Conservation (phyloP, 2,113 vertebrate species). For the Microtus montanus region DNA sequence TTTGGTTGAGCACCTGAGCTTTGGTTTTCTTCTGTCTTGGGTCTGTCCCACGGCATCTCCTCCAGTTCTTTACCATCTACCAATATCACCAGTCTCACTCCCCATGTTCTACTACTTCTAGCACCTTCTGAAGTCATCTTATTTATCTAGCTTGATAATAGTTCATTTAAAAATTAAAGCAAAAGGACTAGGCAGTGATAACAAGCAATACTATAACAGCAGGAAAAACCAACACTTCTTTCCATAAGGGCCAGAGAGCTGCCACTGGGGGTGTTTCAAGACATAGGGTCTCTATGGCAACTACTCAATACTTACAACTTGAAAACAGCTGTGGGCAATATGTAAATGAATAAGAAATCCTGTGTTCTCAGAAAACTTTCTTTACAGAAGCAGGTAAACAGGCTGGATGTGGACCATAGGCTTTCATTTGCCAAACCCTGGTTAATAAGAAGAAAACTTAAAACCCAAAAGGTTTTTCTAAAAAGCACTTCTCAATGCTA, state of each 20-base stretch:
- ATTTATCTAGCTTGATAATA: slow-evolving; percentile 40
- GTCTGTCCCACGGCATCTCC: neutral
- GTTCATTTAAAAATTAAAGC: slow-evolving; percentile 9
- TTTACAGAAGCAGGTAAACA: slow-evolving; percentile 41
- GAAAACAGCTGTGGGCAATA: neutral
- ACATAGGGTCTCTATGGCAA: neutral
- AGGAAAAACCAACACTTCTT: neutral
- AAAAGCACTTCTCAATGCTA: slow-evolving; percentile 8
- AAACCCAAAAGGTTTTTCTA: slow-evolving; percentile 29
- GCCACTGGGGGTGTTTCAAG: neutral
- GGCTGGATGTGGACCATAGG: neutral
- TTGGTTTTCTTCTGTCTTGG: neutral
- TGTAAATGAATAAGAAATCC: neutral
- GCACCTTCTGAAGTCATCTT: slow-evolving; percentile 26
- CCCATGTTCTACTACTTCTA: neutral
- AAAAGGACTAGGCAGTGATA: slow-evolving; percentile 13
- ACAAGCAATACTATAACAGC: neutral
- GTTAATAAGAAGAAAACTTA: slow-evolving; percentile 25
- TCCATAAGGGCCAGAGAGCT: neutral
- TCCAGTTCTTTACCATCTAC: neutral
- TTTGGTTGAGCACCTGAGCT: neutral
- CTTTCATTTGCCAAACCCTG: neutral
- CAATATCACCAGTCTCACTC: neutral
- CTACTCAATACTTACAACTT: neutral
- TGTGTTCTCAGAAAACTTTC: slow-evolving; percentile 20